phyloP scores from a whole-genome alignment of 1,140 invertebrate genomes.

The Zaprionus capensis region DNA sequence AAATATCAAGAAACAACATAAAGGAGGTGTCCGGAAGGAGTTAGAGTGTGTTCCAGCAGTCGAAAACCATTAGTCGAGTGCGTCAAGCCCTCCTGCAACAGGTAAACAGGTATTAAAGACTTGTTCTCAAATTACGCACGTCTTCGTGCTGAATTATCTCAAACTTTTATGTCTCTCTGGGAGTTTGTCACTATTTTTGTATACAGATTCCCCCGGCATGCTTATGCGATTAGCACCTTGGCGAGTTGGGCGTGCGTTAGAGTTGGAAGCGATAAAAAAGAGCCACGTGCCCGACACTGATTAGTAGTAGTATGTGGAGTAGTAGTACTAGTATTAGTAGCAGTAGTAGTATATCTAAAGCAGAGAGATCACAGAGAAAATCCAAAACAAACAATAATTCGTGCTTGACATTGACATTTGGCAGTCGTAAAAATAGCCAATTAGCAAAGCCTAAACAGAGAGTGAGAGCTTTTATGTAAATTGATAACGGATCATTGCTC shows the following conservation, averaged over 20 bases:
- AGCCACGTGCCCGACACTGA: slow-evolving; percentile 23
- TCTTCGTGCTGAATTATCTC: neutral
- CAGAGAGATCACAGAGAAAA: neutral
- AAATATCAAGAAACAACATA: slow-evolving; percentile 15
- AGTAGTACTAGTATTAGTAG: neutral
- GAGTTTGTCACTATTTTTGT: slow-evolving; percentile 17
- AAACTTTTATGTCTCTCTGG: neutral
- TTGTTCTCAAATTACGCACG: neutral
- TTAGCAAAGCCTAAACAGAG: neutral
- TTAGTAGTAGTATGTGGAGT: neutral
- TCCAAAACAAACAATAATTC: neutral
- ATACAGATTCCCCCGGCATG: slow-evolving; percentile 57
- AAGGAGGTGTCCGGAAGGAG: neutral
- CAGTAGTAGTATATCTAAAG: neutral
- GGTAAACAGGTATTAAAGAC: neutral
- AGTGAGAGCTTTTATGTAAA: neutral
- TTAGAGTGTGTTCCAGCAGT: neutral
- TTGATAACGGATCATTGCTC: slow-evolving; percentile 12
- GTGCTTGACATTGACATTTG: neutral
- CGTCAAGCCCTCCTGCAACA: neutral
- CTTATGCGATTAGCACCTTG: slow-evolving; percentile 65
- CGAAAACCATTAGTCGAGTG: slow-evolving; percentile 5
- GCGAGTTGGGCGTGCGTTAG: slow-evolving; percentile 38
- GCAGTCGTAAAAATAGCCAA: neutral
- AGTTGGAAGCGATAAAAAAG: slow-evolving; percentile 14